These are phyloP conservation scores for Polydrusus cervinus DNA, from an alignment of 2,888 invertebrate genomes.

Conservation along the genomic window DNA sequence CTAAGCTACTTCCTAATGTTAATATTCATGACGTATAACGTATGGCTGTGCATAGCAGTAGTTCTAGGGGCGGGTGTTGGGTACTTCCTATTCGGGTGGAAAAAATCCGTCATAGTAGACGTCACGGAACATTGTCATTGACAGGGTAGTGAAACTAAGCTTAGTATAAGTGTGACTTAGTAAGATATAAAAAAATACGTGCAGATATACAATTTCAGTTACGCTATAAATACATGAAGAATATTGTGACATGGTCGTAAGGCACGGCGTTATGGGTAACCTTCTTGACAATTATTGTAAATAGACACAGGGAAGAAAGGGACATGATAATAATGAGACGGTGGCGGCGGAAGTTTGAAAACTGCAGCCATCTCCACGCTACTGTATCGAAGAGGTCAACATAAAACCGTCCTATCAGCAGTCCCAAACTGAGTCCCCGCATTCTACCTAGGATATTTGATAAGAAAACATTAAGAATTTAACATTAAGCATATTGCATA, in stretches of 20 bases:
- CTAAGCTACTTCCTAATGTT: constrained; percentile 96
- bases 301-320: neutral
- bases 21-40: constrained; percentile 98
- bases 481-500: neutral
- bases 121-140: constrained; percentile 97
- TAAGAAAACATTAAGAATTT: neutral
- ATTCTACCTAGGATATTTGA: neutral
- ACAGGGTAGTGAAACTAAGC: constrained; percentile 47
- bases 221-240: neutral
- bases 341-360: neutral
- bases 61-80: constrained; percentile 92
- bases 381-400: neutral
- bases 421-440: neutral
- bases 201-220: constrained; percentile 4
- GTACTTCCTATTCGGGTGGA: constrained; percentile 97
- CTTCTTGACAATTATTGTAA: neutral
- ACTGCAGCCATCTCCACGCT: neutral
- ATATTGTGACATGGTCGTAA: neutral
- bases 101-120: constrained; percentile 93
- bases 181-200: constrained; percentile 32
- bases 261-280: neutral
- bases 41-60: constrained; percentile 93
- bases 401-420: no score
- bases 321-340: neutral
- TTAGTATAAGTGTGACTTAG: constrained; percentile 36